Evolutionary conservation across 2,113 vertebrate genomes (phyloP).

Genomic region (Callorhinus ursinus): DNA sequence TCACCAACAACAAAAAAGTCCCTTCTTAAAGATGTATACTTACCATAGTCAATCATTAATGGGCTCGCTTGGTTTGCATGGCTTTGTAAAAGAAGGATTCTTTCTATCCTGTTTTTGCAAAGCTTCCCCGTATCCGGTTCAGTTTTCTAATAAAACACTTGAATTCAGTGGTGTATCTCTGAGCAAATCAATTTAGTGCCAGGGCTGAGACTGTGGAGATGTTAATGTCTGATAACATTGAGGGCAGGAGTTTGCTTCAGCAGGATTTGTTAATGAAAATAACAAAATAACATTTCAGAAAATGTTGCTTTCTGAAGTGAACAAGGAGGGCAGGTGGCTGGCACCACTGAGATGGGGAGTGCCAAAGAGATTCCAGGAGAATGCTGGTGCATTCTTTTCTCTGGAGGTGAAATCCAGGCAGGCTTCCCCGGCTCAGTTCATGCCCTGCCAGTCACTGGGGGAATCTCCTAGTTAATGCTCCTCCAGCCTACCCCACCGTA

Average conservation of each 20-base stretch:
- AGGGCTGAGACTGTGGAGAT: background rate
- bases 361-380: background rate
- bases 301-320: background rate
- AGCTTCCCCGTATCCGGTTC: background rate
- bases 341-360: background rate
- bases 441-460: background rate
- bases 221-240: background rate
- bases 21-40: background rate
- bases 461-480: background rate
- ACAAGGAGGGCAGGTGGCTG: background rate
- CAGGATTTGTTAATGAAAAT: conserved; percentile 34
- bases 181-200: background rate
- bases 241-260: conserved; percentile 12
- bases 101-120: background rate
- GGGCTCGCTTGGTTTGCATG: background rate
- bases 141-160: conserved; percentile 49
- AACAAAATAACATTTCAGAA: background rate
- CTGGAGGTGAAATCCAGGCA: background rate
- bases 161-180: background rate
- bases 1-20: background rate
- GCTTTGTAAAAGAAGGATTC: background rate
- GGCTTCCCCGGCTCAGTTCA: background rate
- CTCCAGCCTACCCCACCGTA: background rate
- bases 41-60: background rate
- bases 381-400: background rate